These are phyloP conservation scores for Protophormia terraenovae DNA, from an alignment of 2,888 invertebrate genomes.

Conservation along the genomic window DNA sequence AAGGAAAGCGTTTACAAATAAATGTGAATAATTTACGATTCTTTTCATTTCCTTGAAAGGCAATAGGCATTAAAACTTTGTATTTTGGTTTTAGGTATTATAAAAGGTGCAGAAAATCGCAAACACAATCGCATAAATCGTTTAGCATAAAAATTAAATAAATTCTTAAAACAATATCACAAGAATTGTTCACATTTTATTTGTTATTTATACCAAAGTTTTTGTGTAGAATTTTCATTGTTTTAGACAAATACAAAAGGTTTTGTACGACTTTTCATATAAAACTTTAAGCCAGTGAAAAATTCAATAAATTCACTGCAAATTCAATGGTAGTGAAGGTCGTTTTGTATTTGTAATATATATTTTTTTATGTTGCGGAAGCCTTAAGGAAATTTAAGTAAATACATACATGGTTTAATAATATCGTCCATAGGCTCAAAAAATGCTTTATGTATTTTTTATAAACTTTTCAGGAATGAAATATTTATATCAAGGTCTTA, in stretches of 20 bases:
- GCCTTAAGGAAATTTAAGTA: slow-evolving; percentile 16
- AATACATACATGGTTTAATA: no score
- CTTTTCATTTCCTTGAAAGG: background rate
- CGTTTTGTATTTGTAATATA: background rate
- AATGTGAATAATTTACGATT: background rate
- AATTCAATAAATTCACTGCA: slow-evolving; percentile 32
- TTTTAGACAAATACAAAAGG: background rate
- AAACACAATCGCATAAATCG: background rate
- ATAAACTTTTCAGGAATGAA: no score
- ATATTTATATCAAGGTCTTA: no score
- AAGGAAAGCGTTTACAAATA: background rate
- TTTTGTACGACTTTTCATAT: background rate
- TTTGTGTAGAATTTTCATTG: background rate
- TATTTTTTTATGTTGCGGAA: background rate
- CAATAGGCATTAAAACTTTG: background rate
- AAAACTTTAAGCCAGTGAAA: background rate
- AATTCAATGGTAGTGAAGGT: background rate
- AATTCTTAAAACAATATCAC: background rate
- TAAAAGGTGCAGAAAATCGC: background rate
- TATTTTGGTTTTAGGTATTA: background rate
- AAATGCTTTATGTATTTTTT: no score
- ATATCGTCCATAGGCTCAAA: no score
- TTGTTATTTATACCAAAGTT: background rate
- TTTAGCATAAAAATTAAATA: background rate
- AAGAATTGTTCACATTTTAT: background rate